Evolutionary conservation across 2,888 invertebrate species (phyloP).

Genomic region (Apeira syringaria): DNA sequence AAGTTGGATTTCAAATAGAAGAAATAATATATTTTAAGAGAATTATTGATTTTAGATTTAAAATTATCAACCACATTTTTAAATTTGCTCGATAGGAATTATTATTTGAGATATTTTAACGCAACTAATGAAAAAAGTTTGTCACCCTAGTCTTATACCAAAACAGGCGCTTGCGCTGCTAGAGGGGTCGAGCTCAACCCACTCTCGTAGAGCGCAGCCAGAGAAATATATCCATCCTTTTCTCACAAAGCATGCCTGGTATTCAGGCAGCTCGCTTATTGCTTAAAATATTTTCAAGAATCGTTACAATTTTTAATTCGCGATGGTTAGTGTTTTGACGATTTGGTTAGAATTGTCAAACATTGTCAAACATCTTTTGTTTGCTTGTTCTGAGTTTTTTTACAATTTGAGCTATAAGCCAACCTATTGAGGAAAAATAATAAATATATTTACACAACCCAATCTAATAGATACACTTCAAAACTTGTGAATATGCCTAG

Average conservation of each 20-base stretch:
- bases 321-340: slow-evolving; percentile 19
- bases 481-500: no score
- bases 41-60: no score
- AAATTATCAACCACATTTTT: no score
- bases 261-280: slow-evolving; percentile 43
- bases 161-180: slow-evolving; percentile 69
- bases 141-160: slow-evolving; percentile 69
- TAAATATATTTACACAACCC: no score
- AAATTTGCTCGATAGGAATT: no score
- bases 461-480: no score
- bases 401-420: no score
- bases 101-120: background rate
- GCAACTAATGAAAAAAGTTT: slow-evolving; percentile 40
- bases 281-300: slow-evolving; percentile 38
- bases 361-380: slow-evolving; percentile 10
- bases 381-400: no score
- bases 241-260: slow-evolving; percentile 51
- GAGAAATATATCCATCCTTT: slow-evolving; percentile 63
- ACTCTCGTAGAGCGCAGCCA: slow-evolving; percentile 47
- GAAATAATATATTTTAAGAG: no score
- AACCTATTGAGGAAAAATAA: no score
- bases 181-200: slow-evolving; percentile 73
- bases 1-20: no score
- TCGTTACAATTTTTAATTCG: slow-evolving; percentile 33
- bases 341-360: slow-evolving; percentile 19